Conservation (phyloP, 2,113 vertebrate species). For the Oophaga pumilio region DNA sequence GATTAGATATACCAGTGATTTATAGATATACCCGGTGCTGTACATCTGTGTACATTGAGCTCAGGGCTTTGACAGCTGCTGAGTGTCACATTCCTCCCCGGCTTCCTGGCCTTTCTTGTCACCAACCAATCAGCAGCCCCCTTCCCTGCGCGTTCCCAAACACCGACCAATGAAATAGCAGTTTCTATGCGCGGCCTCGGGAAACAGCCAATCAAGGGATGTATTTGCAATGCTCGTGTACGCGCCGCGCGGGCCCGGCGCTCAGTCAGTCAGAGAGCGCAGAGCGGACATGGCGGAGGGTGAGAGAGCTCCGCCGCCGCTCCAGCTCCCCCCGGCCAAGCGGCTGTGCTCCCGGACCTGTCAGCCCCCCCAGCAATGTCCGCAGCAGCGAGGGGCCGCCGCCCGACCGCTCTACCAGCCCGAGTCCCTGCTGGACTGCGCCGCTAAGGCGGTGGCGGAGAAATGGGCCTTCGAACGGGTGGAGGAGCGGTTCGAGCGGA, state of each 20-base stretch:
- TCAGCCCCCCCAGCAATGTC: constrained; percentile 63
- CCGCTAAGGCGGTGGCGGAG: constrained; percentile 92
- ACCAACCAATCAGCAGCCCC: constrained; percentile 20
- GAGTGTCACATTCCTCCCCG: constrained; percentile 24
- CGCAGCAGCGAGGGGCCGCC: constrained; percentile 59
- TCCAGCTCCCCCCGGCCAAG: constrained; percentile 81
- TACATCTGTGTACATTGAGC: not conserved
- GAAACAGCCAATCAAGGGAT: not conserved
- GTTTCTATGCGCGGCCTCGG: not conserved
- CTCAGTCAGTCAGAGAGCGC: constrained; percentile 64
- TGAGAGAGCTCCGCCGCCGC: constrained; percentile 78
- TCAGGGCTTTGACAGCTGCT: constrained; percentile 39
- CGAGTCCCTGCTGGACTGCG: constrained; percentile 91
- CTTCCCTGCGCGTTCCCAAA: not conserved
- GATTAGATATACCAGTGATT: not conserved
- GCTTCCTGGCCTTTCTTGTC: constrained; percentile 19
- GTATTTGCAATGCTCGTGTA: constrained; percentile 34
- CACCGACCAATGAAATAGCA: not conserved
- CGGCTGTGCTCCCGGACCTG: constrained; percentile 82
- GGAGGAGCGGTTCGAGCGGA: constrained; percentile 94
- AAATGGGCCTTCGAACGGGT: constrained; percentile 96
- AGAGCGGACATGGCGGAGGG: constrained; percentile 93
- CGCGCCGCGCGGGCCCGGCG: constrained; percentile 58
- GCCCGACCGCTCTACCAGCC: constrained; percentile 78
- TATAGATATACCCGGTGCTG: not conserved